Base-by-base conservation (phyloP, 53 echinoderm and acorn worm genomes). In the Henricia sp. region DNA sequence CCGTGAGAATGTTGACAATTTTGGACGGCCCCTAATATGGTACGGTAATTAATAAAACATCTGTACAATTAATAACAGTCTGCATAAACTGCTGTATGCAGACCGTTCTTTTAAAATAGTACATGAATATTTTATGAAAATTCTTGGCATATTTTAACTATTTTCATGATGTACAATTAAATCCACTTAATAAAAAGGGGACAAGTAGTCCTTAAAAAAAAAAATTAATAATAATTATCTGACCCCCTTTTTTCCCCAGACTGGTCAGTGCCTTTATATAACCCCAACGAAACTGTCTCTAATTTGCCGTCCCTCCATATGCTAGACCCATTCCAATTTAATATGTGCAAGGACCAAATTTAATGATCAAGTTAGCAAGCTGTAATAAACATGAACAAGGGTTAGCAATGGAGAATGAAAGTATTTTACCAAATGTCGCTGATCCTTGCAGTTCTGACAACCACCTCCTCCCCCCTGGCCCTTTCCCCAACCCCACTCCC, bases 361-460 rank as follows among this genome's bases (percentile, higher is more conserved):
- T 44, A 34, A n/a, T 48, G 80, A 44, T 80, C 46, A 70, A 46
- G 70, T 70, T 70, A 70, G 43, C 46, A 11, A 70, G 70, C 70
- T 3, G 16, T 5, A 44, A 70, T 67, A 67, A 67, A 37, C 39
- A 67, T 28, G 39, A 38, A 37, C 67, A 2, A 37, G 3, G 67
- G 37, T 67, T 16, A 8, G 54, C 3, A n/a, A 3, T 17, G 54
- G 48, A 12, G 23, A 35, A 21, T 76, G 36, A 6, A 80, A 80
- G 80, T 80, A 65, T 46, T 80, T 80, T 48, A 3, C 80, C 80
- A 80, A 80, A 62, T 80, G 80, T 57, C 44, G 64, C 39, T n/a
- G 25, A 33, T 41, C 28, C 4, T 0, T 59, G 28, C 25, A 58
- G 21, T 23, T 6, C 1, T 38, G 37, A 23, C 11, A n/a, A 55